Evolutionary conservation across 2,888 invertebrate species (phyloP), one percentile per base, ranked within the genome.

Genomic region (Stenchaetothrips biformis): DNA sequence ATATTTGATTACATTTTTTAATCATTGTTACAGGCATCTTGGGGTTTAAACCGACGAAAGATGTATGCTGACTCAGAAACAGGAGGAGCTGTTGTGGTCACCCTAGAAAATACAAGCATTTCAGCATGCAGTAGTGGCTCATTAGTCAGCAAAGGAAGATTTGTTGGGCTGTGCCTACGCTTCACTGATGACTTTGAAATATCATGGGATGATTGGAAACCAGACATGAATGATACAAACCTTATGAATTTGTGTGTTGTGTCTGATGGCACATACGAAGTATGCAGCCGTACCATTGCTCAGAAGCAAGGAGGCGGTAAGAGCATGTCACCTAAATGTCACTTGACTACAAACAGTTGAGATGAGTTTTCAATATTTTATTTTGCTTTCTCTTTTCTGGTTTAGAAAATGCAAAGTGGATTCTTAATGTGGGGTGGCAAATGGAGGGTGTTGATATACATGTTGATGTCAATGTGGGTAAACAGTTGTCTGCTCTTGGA

Each of bases 391-490:
- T 62, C 80, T 79, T 62, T 79, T 80, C 81, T 80, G 82, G 4
- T 85, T 81, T 86, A 91, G 95, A 95, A 86, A 96, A 98, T 87
- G 98, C 99, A 4, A 98, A 99, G 86, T 99, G 99, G 99, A 92
- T 98, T 85, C 89, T 99, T 81, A 98, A 98, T 87, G 97, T 99
- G 0, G 94, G 96, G 83, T 99, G 99, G 97, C 95, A 98, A 88
- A 99, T 99, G 99, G 96, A 98, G 87, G 99, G 99, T 79, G 97
- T 98, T 11, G 98, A 98, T 85, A 97, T 98, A 83, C 97, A 98
- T 86, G 88, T 98, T 81, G 98, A 98, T 87, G 95, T 97, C 0
- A 96, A 95, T 86, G 96, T 99, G 77, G 99, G 99, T 80, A 97
- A 98, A 86, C 95, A 98, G 85, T 89, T 99, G 48, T 97, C 97